Conservation (phyloP, 1,140 invertebrate species). For the Neodiprion pinetum region DNA sequence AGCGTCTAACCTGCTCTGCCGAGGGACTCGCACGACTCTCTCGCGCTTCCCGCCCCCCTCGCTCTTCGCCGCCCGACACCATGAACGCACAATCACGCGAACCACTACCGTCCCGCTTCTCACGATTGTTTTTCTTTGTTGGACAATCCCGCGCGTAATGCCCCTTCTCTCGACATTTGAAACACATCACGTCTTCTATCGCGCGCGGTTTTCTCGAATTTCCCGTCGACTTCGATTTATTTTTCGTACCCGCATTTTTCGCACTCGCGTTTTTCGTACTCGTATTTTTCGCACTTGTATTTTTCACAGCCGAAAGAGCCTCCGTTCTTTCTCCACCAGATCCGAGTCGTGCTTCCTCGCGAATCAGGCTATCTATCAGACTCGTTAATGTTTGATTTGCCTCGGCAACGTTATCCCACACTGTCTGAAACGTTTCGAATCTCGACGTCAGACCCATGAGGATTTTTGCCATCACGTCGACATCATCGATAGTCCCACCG, state of each 20-base stretch:
- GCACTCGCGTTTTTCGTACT: too few species aligned
- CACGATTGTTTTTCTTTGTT: constrained; percentile 14
- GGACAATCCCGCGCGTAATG: constrained; percentile 27
- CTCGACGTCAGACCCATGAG: neutral
- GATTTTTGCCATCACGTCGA: constrained; percentile 12
- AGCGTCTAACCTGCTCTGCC: constrained; percentile 5
- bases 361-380: constrained; percentile 21
- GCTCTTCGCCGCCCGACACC: neutral
- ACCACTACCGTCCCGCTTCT: constrained; percentile 7
- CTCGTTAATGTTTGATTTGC: constrained; percentile 18
- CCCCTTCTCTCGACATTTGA: constrained; percentile 26
- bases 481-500: constrained; percentile 9
- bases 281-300: constrained; percentile 12
- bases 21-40: neutral
- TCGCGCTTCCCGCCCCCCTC: neutral
- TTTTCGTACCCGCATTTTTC: constrained; percentile 16
- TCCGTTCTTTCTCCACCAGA: neutral
- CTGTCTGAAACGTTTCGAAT: neutral
- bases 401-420: constrained; percentile 13
- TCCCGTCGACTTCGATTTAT: constrained; percentile 15
- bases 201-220: constrained; percentile 13
- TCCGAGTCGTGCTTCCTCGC: constrained; percentile 11
- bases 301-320: constrained; percentile 20
- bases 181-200: constrained; percentile 24
- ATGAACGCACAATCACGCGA: constrained; percentile 17